Evolutionary conservation across 2,888 invertebrate species (phyloP).

Genomic region (Drosophila melanocephala): DNA sequence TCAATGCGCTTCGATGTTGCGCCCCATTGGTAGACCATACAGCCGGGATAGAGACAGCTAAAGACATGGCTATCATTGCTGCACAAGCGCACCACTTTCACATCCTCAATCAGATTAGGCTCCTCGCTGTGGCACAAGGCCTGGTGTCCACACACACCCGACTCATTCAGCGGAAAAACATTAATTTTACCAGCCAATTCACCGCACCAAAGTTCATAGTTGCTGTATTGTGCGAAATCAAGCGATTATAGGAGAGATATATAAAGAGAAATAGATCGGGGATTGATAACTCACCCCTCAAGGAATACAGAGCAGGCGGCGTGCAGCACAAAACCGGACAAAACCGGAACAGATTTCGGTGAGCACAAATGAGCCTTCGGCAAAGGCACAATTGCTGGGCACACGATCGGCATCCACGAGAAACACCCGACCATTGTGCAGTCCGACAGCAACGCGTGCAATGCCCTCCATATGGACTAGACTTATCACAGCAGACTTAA

Average conservation of each 20-base stretch:
- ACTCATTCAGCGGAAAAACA: constrained; percentile 90
- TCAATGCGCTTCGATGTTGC: constrained; percentile 88
- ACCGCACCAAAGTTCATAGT: constrained; percentile 95
- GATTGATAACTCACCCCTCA: constrained; percentile 73
- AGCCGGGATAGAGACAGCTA: constrained; percentile 94
- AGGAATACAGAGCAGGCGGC: constrained; percentile 88
- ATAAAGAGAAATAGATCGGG: too few species aligned
- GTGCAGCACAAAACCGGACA: constrained; percentile 89
- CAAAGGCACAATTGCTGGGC: constrained; percentile 88
- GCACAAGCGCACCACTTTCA: constrained; percentile 90
- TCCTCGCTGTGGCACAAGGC: constrained; percentile 88
- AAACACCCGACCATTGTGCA: constrained; percentile 92
- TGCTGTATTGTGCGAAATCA: constrained; percentile 79
- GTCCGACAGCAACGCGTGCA: constrained; percentile 92
- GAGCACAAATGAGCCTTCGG: constrained; percentile 91
- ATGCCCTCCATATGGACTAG: constrained; percentile 89
- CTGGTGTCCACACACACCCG: constrained; percentile 91
- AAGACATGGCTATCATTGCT: constrained; percentile 89
- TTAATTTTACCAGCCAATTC: constrained; percentile 92
- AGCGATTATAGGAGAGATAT: background rate
- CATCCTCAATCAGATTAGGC: constrained; percentile 82
- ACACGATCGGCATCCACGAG: constrained; percentile 89
- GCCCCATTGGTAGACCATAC: constrained; percentile 95
- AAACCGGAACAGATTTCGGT: constrained; percentile 91
- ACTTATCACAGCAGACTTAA: constrained; percentile 89